phyloP scores from a whole-genome alignment of 2,888 invertebrate species.

The Spodoptera exigua region DNA sequence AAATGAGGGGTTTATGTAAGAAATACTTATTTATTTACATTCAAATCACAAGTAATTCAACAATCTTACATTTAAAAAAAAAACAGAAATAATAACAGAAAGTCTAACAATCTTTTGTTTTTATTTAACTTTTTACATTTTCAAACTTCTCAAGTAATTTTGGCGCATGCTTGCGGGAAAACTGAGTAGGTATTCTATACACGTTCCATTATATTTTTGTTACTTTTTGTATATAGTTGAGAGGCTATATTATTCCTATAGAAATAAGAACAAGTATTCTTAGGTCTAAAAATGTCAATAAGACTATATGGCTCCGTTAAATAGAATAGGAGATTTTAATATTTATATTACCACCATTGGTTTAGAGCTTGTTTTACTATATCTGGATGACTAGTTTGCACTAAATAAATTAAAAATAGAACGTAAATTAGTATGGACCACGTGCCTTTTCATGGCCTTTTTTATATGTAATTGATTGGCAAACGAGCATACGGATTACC shows the following conservation, averaged over 20 bases:
- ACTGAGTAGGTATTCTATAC: conserved; percentile 12
- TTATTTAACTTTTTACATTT: conserved; percentile 54
- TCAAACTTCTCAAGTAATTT: conserved; percentile 46
- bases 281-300: background rate
- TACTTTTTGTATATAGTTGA: conserved; percentile 1
- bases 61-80: conserved; percentile 31
- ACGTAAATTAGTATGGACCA: too few species aligned
- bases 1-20: too few species aligned
- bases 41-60: conserved; percentile 15
- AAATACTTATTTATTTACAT: conserved; percentile 22
- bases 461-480: too few species aligned
- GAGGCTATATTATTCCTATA: background rate
- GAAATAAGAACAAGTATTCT: background rate
- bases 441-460: too few species aligned
- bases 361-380: too few species aligned
- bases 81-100: conserved; percentile 29
- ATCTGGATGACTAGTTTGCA: too few species aligned
- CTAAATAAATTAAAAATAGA: too few species aligned
- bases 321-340: conserved; percentile 15
- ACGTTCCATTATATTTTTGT: conserved; percentile 35
- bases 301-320: conserved; percentile 14
- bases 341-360: conserved; percentile 14
- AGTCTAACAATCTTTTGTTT: conserved; percentile 37
- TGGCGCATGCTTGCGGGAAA: conserved; percentile 38
- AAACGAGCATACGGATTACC: too few species aligned